These are phyloP conservation scores for Teleiodes luculella DNA, from an alignment of 2,888 invertebrate species.

Conservation along the genomic window DNA sequence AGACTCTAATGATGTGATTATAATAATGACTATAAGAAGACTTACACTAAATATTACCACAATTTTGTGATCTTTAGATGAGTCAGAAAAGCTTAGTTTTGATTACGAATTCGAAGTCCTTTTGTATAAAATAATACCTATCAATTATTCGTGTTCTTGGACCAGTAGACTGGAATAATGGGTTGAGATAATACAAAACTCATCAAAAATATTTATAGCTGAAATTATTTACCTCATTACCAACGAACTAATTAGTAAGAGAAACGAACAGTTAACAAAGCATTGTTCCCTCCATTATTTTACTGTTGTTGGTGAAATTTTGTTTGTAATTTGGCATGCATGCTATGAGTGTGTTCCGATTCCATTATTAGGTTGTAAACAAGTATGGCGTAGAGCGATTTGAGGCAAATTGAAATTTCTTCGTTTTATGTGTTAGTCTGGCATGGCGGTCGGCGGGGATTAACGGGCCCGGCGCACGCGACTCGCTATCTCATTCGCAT, in stretches of 20 bases:
- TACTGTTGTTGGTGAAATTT: background rate
- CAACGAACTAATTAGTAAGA: background rate
- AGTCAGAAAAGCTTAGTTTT: too few relatives aligned
- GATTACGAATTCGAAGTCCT: too few relatives aligned
- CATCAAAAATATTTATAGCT: too few relatives aligned
- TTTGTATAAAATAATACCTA: too few relatives aligned
- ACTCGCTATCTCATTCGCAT: constrained; percentile 62
- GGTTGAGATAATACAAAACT: too few relatives aligned
- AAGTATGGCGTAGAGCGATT: constrained; percentile 40
- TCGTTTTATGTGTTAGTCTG: constrained; percentile 46
- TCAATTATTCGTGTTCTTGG: too few relatives aligned
- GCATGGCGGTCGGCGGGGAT: constrained; percentile 40
- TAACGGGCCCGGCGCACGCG: constrained; percentile 64
- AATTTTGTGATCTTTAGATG: too few relatives aligned
- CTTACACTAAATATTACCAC: too few relatives aligned
- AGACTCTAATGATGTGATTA: too few relatives aligned
- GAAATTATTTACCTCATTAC: too few relatives aligned
- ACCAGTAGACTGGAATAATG: too few relatives aligned
- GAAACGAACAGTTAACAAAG: background rate
- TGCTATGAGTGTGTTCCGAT: constrained; percentile 33
- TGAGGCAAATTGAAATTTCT: constrained; percentile 65
- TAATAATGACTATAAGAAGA: too few relatives aligned
- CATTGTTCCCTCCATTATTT: background rate
- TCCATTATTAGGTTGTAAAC: constrained; percentile 39
- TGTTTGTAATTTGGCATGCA: constrained; percentile 26